Percentiles rank a stretch among this genome's conserved stretches.
Evolutionary conservation across 2,113 vertebrate genomes (phyloP).

Genomic region (Ammodytes marinus): DNA sequence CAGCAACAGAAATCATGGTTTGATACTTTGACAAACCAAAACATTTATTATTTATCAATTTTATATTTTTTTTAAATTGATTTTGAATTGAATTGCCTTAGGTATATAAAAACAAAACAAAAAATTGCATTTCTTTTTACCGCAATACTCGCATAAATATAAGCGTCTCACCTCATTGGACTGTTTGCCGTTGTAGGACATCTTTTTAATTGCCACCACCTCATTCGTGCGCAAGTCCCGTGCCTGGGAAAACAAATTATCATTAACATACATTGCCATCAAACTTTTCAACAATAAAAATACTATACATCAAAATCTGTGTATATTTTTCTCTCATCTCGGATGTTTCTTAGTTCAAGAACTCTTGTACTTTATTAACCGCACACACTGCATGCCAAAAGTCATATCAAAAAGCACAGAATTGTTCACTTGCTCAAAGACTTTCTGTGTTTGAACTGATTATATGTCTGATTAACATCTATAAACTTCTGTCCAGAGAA

Average conservation of each 20-base stretch:
- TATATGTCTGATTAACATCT: neutral
- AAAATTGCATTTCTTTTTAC: neutral
- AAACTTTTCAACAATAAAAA: conserved; percentile 3
- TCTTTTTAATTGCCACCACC: conserved; percentile 99
- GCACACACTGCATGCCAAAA: neutral
- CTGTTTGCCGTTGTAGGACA: conserved; percentile 99
- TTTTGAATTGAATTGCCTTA: neutral
- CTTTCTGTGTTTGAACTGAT: neutral
- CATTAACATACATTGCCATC: neutral
- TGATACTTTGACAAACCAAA: neutral
- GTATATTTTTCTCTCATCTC: neutral
- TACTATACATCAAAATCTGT: neutral
- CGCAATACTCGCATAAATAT: neutral
- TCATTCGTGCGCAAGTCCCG: conserved; percentile 97
- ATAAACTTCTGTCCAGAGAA: neutral
- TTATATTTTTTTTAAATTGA: neutral
- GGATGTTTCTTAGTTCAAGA: conserved; percentile 4
- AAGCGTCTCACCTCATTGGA: conserved; percentile 92
- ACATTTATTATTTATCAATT: neutral
- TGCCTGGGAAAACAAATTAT: conserved; percentile 84
- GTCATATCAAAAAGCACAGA: conserved; percentile 2
- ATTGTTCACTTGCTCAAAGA: neutral
- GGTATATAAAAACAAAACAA: too few relatives aligned
- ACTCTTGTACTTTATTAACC: neutral
- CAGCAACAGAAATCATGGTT: neutral